A percentile compares a stretch with the other conserved stretches of the same genome.
phyloP scores from a whole-genome alignment of 1,140 invertebrate species.

The Micrasema minimum region DNA sequence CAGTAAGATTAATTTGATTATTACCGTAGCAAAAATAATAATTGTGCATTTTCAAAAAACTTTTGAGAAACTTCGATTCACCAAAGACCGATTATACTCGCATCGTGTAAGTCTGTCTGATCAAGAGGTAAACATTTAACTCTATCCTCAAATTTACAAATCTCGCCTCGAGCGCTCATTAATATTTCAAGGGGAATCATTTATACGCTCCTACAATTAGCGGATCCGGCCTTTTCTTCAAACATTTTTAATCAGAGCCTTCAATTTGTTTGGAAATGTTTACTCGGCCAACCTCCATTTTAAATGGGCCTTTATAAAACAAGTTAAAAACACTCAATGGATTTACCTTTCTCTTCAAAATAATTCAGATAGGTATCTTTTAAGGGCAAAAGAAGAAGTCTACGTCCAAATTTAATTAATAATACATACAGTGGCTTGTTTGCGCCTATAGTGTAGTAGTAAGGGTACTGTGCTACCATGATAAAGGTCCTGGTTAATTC shows the following conservation, averaged over 20 bases:
- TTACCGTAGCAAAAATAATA: too few relatives aligned
- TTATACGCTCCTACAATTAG: too few relatives aligned
- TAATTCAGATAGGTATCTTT: constrained; percentile 22
- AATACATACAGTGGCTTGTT: not conserved
- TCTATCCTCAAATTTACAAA: not conserved
- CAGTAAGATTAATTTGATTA: too few relatives aligned
- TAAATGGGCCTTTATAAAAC: constrained; percentile 33
- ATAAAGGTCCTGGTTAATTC: too few relatives aligned
- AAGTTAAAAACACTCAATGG: constrained; percentile 44
- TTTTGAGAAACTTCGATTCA: constrained; percentile 28
- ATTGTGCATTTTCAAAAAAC: too few relatives aligned
- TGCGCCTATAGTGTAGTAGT: too few relatives aligned
- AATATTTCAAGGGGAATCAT: constrained; percentile 7
- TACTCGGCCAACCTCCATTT: not conserved
- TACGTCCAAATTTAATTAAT: constrained; percentile 10
- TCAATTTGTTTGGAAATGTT: not conserved
- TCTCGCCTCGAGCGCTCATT: not conserved
- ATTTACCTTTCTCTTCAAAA: constrained; percentile 48
- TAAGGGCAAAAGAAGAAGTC: not conserved
- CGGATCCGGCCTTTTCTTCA: too few relatives aligned
- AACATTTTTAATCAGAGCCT: not conserved
- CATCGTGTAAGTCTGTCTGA: constrained; percentile 26
- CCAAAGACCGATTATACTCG: constrained; percentile 39
- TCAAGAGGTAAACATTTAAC: constrained; percentile 50
- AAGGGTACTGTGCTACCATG: too few relatives aligned